Percentiles rank a stretch among this genome's conserved stretches.
phyloP scores from a whole-genome alignment of 2,113 vertebrate genomes.

The Psammodynastes pulverulentus region DNA sequence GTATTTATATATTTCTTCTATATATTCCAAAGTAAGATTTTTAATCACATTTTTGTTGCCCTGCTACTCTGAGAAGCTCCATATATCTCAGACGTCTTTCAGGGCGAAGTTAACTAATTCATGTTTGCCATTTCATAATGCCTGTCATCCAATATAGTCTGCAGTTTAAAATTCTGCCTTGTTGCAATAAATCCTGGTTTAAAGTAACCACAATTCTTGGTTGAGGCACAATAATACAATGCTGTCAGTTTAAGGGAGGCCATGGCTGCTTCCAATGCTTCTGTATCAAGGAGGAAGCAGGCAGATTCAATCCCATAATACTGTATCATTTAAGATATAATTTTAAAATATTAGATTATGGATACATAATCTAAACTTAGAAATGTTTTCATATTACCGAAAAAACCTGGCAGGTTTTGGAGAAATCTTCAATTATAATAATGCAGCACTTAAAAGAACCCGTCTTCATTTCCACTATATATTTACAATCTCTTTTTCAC shows the following conservation, averaged over 20 bases:
- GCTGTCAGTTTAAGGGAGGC: not conserved
- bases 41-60: not conserved
- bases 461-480: not conserved
- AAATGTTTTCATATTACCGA: not conserved
- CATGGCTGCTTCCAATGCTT: too few species aligned
- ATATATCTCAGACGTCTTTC: not conserved
- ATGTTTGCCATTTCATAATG: not conserved
- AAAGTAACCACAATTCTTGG: not conserved
- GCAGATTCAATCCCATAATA: not conserved
- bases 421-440: not conserved
- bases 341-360: not conserved
- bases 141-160: not conserved
- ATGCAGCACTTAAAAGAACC: not conserved
- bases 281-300: not conserved
- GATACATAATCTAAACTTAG: not conserved
- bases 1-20: not conserved
- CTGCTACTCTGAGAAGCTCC: not conserved
- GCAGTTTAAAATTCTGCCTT: not conserved
- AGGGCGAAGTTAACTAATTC: not conserved
- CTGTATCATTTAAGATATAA: not conserved
- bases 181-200: not conserved
- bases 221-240: not conserved
- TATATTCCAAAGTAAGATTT: not conserved
- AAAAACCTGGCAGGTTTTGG: not conserved
- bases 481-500: not conserved